phyloP scores from a whole-genome alignment of 2,113 vertebrate species.

The Tinamus guttatus region DNA sequence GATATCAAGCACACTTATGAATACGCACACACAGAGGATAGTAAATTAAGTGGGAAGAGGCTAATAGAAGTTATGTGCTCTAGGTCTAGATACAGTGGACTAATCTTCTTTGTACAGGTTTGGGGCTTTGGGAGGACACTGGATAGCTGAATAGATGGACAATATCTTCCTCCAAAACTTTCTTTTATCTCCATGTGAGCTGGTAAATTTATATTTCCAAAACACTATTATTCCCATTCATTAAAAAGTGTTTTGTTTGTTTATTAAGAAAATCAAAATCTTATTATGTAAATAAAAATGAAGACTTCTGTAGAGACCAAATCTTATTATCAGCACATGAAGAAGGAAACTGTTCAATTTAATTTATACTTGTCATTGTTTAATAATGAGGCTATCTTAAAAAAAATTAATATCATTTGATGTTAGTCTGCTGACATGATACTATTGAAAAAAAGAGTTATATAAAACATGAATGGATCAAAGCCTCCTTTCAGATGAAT shows the following conservation, averaged over 20 bases:
- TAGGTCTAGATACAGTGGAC: neutral
- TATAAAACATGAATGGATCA: constrained; percentile 5
- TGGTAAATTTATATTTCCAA: neutral
- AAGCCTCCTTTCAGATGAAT: constrained; percentile 7
- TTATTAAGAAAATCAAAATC: neutral
- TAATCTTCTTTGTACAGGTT: neutral
- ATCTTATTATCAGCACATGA: neutral
- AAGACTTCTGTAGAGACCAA: neutral
- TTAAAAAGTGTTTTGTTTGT: neutral
- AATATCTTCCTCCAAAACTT: neutral
- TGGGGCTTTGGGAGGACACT: neutral
- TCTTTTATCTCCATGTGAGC: neutral
- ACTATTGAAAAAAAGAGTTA: constrained; percentile 22
- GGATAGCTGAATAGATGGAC: neutral
- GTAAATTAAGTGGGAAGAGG: neutral
- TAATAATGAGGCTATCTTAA: neutral
- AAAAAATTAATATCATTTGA: constrained; percentile 1
- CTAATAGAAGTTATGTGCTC: neutral
- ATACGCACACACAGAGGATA: neutral
- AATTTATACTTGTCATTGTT: constrained; percentile 18
- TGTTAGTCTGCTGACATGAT: constrained; percentile 37
- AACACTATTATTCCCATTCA: neutral
- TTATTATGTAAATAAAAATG: neutral
- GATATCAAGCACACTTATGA: neutral
- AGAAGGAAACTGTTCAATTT: neutral